Evolutionary conservation across 2,797 vertebrate species (phyloP), one percentile per base, ranked within the genome.

Genomic region (Chaetodon trifasciatus): DNA sequence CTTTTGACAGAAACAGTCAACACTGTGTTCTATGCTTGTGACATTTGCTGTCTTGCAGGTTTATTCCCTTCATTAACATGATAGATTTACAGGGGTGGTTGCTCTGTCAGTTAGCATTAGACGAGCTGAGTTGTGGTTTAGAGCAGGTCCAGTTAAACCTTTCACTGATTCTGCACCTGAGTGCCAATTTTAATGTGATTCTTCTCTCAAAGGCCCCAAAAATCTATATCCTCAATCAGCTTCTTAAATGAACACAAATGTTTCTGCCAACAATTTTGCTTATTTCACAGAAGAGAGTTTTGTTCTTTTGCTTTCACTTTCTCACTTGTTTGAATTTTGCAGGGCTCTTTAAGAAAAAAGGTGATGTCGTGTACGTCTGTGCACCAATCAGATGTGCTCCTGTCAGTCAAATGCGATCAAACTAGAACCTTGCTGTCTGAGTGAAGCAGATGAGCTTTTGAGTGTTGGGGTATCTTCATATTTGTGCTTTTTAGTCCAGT

Each of bases 71-170:
- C 52, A 74, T 77, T 68, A 73, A 72, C 46, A 24, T 74, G 50
- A 70, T 42, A 39, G 52, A 69, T 82, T 62, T 49, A 60, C 53
- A 60, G 21, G 17, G 70, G 46, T 50, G 47, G 60, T n/a, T 79
- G 66, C 83, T 74, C 61, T 66, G 71, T 85, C 78, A 84, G 19
- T 88, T 74, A 68, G 79, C 70, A 67, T 83, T 76, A 81, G 23
- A 55, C 21, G 53, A 70, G 53, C 79, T 81, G 42, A 70, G 50
- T 42, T 53, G 19, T 12, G 32, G 58, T 76, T 81, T 73, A 65
- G 61, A 82, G 53, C 42, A 24, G 39, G 16, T 63, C 60, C 42
- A 39, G 28, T 60, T 74, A 53, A 71, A 66, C 35, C 50, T 60
- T 49, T 70, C 23, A 42, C 40, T 6, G 17, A 56, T 69, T 74